Conservation (phyloP, 1,140 invertebrate species). For the Scylla paramamosain region DNA sequence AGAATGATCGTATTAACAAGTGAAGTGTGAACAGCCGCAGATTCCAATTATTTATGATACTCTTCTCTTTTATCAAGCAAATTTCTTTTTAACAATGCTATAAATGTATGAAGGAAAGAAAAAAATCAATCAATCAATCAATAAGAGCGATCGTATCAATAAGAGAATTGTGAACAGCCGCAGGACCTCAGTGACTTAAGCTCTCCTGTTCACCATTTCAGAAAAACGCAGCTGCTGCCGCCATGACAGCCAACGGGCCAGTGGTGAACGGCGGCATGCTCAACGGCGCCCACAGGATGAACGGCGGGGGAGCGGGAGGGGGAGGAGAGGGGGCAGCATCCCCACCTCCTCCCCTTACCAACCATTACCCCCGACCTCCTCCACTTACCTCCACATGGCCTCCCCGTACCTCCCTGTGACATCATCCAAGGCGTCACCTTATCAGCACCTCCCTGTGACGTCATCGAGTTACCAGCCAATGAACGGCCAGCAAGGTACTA, state of each 20-base stretch:
- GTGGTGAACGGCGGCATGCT: not conserved
- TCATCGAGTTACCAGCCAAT: not conserved
- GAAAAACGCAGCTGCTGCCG: not conserved
- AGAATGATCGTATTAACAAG: too few relatives aligned
- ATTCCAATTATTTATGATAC: too few relatives aligned
- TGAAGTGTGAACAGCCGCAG: too few relatives aligned
- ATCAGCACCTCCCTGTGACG: not conserved
- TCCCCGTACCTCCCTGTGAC: not conserved
- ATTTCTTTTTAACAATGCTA: too few relatives aligned
- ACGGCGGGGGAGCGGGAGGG: not conserved
- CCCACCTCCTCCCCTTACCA: not conserved
- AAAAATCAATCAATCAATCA: too few relatives aligned
- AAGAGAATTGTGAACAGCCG: too few relatives aligned
- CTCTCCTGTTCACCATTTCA: not conserved
- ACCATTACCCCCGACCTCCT: not conserved
- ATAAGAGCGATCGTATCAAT: too few relatives aligned
- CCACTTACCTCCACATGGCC: not conserved
- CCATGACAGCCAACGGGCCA: not conserved
- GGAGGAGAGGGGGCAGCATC: not conserved
- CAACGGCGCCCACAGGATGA: not conserved
- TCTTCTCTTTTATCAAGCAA: too few relatives aligned
- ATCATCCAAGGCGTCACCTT: not conserved
- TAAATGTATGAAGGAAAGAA: too few relatives aligned
- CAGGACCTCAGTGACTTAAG: too few relatives aligned
- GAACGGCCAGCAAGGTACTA: not conserved